These are phyloP conservation scores for Bambusicola thoracicus DNA, from an alignment of 2,113 vertebrate genomes.

Conservation along the genomic window DNA sequence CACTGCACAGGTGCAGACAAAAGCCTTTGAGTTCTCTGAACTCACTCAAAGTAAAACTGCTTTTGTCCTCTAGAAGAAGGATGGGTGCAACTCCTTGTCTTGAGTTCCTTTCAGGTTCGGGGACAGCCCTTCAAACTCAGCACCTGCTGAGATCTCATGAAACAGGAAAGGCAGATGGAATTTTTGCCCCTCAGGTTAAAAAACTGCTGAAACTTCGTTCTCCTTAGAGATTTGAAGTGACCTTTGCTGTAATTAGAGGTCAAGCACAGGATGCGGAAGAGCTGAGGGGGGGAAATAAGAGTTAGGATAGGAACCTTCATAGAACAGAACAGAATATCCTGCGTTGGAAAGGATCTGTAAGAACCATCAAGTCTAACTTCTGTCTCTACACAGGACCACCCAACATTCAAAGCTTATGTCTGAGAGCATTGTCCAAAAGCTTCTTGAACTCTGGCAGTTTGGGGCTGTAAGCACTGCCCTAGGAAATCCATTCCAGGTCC, in stretches of 20 bases:
- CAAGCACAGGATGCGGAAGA: neutral
- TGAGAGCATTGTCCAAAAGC: neutral
- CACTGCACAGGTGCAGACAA: neutral
- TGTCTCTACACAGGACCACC: neutral
- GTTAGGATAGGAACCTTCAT: neutral
- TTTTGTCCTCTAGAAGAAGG: slow-evolving; percentile 19
- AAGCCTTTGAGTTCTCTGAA: neutral
- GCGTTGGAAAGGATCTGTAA: neutral
- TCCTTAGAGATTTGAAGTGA: neutral
- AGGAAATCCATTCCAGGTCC: neutral
- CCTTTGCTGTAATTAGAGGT: neutral
- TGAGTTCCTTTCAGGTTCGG: neutral
- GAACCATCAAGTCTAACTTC: neutral
- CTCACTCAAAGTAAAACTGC: slow-evolving; percentile 25
- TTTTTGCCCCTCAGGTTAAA: neutral
- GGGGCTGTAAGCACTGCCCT: neutral
- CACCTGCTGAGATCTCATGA: slow-evolving; percentile 9
- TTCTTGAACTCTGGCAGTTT: neutral
- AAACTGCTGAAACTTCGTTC: neutral
- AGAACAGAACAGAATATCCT: neutral
- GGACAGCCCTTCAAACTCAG: neutral
- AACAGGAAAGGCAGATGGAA: neutral
- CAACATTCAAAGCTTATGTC: neutral
- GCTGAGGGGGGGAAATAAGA: neutral
- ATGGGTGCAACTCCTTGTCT: neutral